Evolutionary conservation across 2,113 vertebrate species (phyloP).

Genomic region (Catharus bicknelli): DNA sequence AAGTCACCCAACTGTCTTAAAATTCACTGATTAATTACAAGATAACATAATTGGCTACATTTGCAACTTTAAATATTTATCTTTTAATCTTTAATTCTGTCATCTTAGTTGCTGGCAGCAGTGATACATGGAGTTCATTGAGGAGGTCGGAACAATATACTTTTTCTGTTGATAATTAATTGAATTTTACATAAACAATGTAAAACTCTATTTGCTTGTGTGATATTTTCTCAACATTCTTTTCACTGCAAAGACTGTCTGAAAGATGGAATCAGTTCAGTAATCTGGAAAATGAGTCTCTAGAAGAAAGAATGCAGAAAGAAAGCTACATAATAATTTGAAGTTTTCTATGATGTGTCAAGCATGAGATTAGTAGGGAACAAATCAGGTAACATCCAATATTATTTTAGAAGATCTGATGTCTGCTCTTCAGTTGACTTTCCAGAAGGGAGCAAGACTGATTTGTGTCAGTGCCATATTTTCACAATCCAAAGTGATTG

Average conservation of each 20-base stretch:
- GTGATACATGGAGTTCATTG: not conserved
- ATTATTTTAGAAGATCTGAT: not conserved
- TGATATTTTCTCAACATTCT: not conserved
- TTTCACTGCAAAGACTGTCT: not conserved
- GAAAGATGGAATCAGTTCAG: not conserved
- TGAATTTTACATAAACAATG: not conserved
- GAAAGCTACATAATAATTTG: not conserved
- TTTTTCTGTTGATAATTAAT: not conserved
- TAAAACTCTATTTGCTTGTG: not conserved
- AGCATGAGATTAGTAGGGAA: not conserved
- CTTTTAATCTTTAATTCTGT: not conserved
- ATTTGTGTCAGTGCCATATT: not conserved
- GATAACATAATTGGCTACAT: not conserved
- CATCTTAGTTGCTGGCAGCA: not conserved
- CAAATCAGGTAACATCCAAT: not conserved
- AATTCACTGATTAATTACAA: not conserved
- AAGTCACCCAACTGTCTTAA: not conserved
- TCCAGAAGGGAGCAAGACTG: not conserved
- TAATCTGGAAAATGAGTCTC: not conserved
- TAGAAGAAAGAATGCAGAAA: not conserved
- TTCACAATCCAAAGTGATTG: not conserved
- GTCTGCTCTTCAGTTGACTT: not conserved
- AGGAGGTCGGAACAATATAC: not conserved
- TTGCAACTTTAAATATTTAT: not conserved
- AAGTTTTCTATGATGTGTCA: not conserved